Percentiles rank a stretch among this genome's conserved stretches.
phyloP scores from a whole-genome alignment of 2,888 invertebrate species.

The Chrysina gloriosa region DNA sequence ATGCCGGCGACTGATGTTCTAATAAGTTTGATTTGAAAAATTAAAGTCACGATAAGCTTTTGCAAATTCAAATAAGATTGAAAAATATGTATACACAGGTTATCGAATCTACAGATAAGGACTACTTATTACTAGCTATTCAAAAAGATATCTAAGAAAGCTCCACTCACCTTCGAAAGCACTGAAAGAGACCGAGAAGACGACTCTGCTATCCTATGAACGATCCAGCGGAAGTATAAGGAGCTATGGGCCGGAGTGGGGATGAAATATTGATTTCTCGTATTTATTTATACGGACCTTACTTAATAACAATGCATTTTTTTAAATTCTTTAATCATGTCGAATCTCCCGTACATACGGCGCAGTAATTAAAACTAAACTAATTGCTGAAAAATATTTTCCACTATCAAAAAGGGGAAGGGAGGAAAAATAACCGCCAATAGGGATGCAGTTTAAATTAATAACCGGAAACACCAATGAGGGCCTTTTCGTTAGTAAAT shows the following conservation, averaged over 20 bases:
- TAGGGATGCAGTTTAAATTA: conserved; percentile 45
- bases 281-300: conserved; percentile 20
- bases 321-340: background rate
- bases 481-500: conserved; percentile 53
- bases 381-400: conserved; percentile 25
- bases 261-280: conserved; percentile 55
- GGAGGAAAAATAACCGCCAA: conserved; percentile 54
- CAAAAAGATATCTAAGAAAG: conserved; percentile 42
- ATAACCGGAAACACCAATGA: conserved; percentile 42
- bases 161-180: conserved; percentile 54
- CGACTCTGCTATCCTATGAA: conserved; percentile 52
- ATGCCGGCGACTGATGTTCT: conserved; percentile 37
- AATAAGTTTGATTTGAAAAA: conserved; percentile 22
- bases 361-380: background rate
- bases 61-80: background rate
- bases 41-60: conserved; percentile 15
- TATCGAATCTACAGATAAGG: conserved; percentile 24
- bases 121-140: conserved; percentile 7
- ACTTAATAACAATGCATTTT: background rate
- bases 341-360: background rate
- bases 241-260: conserved; percentile 55
- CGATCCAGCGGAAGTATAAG: conserved; percentile 59
- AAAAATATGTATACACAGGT: conserved; percentile 1
- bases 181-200: conserved; percentile 59
- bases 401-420: conserved; percentile 53